Conservation (phyloP, 2,888 invertebrate species). For the Sympetrum striolatum region DNA sequence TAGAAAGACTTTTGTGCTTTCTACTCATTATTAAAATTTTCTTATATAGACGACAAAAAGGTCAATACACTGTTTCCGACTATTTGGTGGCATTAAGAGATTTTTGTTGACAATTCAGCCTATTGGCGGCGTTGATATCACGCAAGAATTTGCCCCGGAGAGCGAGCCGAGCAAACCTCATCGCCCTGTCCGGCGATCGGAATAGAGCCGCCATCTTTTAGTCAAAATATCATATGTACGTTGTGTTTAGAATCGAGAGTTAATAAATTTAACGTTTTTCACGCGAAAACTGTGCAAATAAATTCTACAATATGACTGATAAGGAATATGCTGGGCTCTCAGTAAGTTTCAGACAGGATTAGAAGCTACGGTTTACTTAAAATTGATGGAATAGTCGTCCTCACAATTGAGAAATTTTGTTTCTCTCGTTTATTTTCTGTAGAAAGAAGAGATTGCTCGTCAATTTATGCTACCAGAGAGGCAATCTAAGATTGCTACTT, state of each 20-base stretch:
- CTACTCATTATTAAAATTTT: no score
- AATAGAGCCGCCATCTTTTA: not conserved
- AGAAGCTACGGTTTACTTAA: not conserved
- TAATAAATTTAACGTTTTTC: not conserved
- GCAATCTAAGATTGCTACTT: slow-evolving; percentile 87
- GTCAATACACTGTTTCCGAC: no score
- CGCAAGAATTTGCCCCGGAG: no score
- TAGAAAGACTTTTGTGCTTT: no score
- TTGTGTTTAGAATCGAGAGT: not conserved
- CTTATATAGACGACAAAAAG: no score
- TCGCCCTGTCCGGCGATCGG: no score
- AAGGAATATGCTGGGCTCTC: slow-evolving; percentile 49
- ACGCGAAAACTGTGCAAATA: not conserved
- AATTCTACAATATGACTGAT: slow-evolving; percentile 46
- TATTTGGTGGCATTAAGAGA: no score
- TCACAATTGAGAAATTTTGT: not conserved
- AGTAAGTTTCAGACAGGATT: slow-evolving; percentile 44
- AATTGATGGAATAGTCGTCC: not conserved
- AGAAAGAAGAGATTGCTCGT: slow-evolving; percentile 89
- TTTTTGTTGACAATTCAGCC: no score
- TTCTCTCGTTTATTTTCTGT: slow-evolving; percentile 51
- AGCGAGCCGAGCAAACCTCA: no score
- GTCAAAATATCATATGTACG: not conserved
- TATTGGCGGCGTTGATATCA: no score
- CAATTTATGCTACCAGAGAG: slow-evolving; percentile 88